A percentile compares a stretch with the other conserved stretches of the same genome.
Conservation (phyloP, 2,888 invertebrate species). For the Pristionchus entomophagus region DNA sequence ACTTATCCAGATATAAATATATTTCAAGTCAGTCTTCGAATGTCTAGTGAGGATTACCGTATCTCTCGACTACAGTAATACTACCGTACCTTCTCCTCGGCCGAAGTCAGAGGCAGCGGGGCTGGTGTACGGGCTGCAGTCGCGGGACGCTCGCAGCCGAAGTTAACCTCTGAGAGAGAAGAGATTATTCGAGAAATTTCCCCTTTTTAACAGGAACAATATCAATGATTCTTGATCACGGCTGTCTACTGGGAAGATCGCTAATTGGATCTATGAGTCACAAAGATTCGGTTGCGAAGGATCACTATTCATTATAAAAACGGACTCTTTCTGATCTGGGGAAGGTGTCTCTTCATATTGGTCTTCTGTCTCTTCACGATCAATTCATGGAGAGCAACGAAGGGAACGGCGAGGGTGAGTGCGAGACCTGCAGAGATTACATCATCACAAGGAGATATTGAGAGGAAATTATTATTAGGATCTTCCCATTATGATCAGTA, state of each 20-base stretch:
- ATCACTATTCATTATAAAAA: too few species aligned
- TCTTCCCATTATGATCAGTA: too few species aligned
- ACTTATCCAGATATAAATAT: not conserved
- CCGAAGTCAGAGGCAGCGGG: not conserved
- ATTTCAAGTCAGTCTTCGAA: not conserved
- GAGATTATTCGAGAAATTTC: not conserved
- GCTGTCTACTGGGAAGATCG: too few species aligned
- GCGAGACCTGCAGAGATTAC: not conserved
- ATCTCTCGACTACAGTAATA: not conserved
- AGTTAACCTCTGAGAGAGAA: constrained; percentile 22
- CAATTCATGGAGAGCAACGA: constrained; percentile 46
- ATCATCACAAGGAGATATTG: not conserved
- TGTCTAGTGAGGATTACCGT: not conserved
- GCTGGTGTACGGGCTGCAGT: not conserved
- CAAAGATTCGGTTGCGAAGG: too few species aligned
- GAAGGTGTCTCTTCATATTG: constrained; percentile 43
- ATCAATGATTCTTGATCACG: too few species aligned
- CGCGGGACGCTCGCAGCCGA: constrained; percentile 26
- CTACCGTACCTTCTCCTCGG: constrained; percentile 43
- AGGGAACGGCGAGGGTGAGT: constrained; percentile 43
- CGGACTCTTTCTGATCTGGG: constrained; percentile 37
- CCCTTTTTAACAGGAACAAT: too few species aligned
- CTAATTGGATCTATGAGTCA: too few species aligned
- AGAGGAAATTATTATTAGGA: too few species aligned
- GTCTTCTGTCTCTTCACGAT: constrained; percentile 43